Base-by-base conservation (phyloP, 2,888 invertebrate genomes). In the Clistopyga incitator region DNA sequence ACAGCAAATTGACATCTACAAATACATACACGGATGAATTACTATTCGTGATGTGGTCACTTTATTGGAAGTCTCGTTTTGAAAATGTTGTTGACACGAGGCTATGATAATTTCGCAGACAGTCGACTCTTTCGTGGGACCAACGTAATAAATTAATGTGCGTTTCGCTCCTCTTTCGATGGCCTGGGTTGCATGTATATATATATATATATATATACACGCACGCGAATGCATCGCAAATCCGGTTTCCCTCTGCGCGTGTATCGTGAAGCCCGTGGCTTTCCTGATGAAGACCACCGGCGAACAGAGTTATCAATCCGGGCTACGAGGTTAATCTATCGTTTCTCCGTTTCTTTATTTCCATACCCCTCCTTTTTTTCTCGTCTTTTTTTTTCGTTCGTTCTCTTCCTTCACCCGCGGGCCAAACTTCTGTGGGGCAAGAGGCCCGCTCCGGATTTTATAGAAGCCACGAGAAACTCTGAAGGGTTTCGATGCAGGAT, bases 271-370 rank as follows among this genome's bases (percentile, higher is more conserved):
- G 61, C 47, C 68, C 47, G 71, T 76, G 47, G 71, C 79, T 84
- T 77, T 81, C 64, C 70, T 42, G 77, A 78, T 76, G 76, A 81
- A 82, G 82, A 77, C 71, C 76, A 87, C 86, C 86, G 81, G 85
- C 81, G 86, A 86, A 86, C 86, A 86, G 82, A 86, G 86, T 87
- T 87, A 86, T 87, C 86, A 86, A 87, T 86, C 85, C 77, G 84
- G 82, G 82, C 86, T 84, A 87, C 85, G 84, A 84, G 85, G 78
- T 86, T 85, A 82, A 85, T 85, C 82, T 84, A 82, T 80, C 84
- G 84, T 82, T 83, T 78, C 64, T 77, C 29, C 52, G 81, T 74
- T 76, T 83, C 74, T 64, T 47, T 13, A 54, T 54, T 68, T 65
- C 65, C 47, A 59, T 50, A 20, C 54, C 67, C 59, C 56, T 71